Conservation (phyloP, 2,888 invertebrate genomes). For the Lasioglossum pauxillum region DNA sequence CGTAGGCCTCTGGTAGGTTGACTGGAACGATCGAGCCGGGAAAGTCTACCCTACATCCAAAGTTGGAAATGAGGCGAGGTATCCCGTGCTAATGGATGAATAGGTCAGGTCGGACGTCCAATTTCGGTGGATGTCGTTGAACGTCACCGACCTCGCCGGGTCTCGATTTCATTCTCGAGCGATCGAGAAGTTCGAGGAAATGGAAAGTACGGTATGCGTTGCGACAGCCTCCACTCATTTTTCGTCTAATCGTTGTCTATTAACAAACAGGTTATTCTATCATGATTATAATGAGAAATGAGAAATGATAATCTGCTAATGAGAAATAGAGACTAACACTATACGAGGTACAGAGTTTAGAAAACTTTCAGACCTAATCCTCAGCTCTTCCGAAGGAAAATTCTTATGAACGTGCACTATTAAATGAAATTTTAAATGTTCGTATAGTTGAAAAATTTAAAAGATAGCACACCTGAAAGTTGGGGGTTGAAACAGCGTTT, state of each 20-base stretch:
- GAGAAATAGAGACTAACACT: neutral
- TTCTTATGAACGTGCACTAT: no score
- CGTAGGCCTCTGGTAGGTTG: constrained; percentile 66
- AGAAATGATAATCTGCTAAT: no score
- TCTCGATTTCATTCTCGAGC: constrained; percentile 1
- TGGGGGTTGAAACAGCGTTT: neutral
- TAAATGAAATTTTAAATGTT: neutral
- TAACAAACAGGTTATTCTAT: no score
- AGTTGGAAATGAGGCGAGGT: constrained; percentile 64
- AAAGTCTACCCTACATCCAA: constrained; percentile 69
- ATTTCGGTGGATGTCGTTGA: constrained; percentile 33
- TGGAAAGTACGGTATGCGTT: neutral
- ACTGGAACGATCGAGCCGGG: constrained; percentile 71
- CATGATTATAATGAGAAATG: neutral
- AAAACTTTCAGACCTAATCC: no score
- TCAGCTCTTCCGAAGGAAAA: neutral
- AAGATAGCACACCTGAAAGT: no score
- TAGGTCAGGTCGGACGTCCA: constrained; percentile 28
- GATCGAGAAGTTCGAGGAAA: neutral
- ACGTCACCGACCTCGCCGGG: constrained; percentile 33
- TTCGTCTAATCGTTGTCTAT: no score
- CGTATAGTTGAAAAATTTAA: no score
- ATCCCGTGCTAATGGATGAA: constrained; percentile 17
- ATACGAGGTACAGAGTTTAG: no score
- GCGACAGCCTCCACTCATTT: neutral